These are phyloP conservation scores for Drosophila mulleri DNA, from an alignment of 2,888 invertebrate species.

Conservation along the genomic window DNA sequence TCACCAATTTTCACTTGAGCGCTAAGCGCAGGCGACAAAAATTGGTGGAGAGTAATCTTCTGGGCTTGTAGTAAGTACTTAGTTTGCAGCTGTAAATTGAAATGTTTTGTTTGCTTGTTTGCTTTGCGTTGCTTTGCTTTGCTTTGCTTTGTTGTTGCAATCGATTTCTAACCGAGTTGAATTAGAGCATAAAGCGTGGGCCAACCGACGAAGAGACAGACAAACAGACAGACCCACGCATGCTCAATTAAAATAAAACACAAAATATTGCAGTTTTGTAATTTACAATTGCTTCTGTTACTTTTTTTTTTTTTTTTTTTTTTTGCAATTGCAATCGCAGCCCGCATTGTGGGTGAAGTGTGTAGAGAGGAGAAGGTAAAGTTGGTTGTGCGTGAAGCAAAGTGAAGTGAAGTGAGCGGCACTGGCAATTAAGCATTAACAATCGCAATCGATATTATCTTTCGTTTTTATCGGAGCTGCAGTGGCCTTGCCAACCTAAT, in stretches of 20 bases:
- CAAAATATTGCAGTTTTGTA: conserved; percentile 56
- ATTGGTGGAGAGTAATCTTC: conserved; percentile 26
- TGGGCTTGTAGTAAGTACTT: conserved; percentile 33
- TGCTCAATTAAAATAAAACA: conserved; percentile 69
- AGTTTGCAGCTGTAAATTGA: conserved; percentile 53
- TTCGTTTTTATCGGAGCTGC: conserved; percentile 39
- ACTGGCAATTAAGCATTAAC: conserved; percentile 49
- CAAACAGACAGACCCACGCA: conserved; percentile 58
- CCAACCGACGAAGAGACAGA: conserved; percentile 49
- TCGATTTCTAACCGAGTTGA: conserved; percentile 77
- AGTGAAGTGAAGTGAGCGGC: conserved; percentile 52
- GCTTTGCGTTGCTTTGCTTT: conserved; percentile 42
- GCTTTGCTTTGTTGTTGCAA: conserved; percentile 59
- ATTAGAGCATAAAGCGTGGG: conserved; percentile 79
- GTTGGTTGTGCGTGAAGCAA: conserved; percentile 42
- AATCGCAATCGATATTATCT: conserved; percentile 47
- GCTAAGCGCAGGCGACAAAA: conserved; percentile 53
- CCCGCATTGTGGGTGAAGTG: conserved; percentile 22
- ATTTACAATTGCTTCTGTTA: conserved; percentile 46
- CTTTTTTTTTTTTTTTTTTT: conserved; percentile 6
- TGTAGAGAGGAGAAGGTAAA: conserved; percentile 4
- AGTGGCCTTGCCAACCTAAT: conserved; percentile 32
- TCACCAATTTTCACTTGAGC: conserved; percentile 76
- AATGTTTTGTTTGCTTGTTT: conserved; percentile 57
- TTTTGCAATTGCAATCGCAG: conserved; percentile 43